Percentiles rank a stretch among this genome's conserved stretches.
phyloP scores from a whole-genome alignment of 2,113 vertebrate genomes.

The Catharus minimus region DNA sequence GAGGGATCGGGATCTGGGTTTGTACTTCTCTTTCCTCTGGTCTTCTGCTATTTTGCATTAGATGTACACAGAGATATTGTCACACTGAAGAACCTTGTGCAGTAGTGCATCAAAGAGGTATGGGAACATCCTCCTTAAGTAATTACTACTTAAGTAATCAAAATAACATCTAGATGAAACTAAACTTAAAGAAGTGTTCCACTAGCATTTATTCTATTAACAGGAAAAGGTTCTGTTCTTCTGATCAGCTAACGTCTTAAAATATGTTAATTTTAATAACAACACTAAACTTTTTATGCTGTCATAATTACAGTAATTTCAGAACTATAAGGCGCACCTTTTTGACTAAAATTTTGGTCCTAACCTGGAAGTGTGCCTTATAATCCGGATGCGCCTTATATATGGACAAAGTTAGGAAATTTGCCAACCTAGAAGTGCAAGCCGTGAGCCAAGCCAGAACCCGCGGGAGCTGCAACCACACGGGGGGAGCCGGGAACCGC shows the following conservation, averaged over 20 bases:
- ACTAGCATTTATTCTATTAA: neutral
- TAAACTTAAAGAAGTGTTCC: neutral
- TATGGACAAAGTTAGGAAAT: too few species aligned
- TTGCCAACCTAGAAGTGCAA: too few species aligned
- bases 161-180: neutral
- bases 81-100: neutral
- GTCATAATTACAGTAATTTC: neutral
- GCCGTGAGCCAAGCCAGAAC: too few species aligned
- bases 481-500: too few species aligned
- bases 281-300: neutral
- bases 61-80: neutral
- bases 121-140: neutral
- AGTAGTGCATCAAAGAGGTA: neutral
- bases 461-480: too few species aligned
- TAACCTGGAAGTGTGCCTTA: too few species aligned
- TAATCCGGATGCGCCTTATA: too few species aligned
- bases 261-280: neutral
- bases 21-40: neutral
- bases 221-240: neutral
- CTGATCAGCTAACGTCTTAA: neutral
- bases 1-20: neutral
- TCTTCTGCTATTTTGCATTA: neutral
- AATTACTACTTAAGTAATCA: neutral
- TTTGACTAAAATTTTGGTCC: too few species aligned
- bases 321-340: too few species aligned